Percentiles rank a stretch among this genome's conserved stretches.
Evolutionary conservation across 2,113 vertebrate genomes (phyloP).

Genomic region (Daboia siamensis): DNA sequence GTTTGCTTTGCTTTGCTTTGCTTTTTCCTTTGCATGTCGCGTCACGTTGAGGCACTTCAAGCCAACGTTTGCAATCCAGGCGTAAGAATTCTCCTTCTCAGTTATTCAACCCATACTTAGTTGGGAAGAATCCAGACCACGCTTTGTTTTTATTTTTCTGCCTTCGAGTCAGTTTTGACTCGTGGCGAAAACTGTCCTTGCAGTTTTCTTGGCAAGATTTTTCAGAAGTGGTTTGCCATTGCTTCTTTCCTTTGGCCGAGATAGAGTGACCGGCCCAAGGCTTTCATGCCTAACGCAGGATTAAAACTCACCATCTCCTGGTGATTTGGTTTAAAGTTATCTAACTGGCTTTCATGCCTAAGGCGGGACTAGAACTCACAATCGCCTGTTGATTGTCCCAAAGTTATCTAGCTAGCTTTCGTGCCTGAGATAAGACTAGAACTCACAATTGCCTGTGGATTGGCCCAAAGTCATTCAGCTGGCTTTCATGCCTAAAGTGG

Average conservation of each 20-base stretch:
- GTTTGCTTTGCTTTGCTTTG: neutral
- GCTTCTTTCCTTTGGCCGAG: neutral
- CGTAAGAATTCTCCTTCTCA: neutral
- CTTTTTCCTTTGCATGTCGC: neutral
- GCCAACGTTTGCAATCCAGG: neutral
- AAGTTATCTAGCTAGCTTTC: neutral
- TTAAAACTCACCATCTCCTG: neutral
- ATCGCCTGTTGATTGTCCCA: neutral
- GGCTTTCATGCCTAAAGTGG: neutral
- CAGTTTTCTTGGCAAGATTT: neutral
- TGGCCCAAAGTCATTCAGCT: neutral
- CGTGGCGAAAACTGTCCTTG: neutral
- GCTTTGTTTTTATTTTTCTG: neutral
- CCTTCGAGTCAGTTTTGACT: neutral
- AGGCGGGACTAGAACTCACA: neutral
- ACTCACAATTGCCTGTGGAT: neutral
- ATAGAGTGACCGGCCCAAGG: neutral
- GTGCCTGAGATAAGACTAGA: neutral
- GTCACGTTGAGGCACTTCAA: neutral
- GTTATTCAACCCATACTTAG: neutral
- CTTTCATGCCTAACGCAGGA: neutral
- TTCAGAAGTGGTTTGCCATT: neutral
- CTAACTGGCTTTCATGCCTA: neutral
- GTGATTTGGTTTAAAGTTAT: neutral
- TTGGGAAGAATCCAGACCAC: neutral